Evolutionary conservation across 2,888 invertebrate species (phyloP).

Genomic region (Autographa gamma): DNA sequence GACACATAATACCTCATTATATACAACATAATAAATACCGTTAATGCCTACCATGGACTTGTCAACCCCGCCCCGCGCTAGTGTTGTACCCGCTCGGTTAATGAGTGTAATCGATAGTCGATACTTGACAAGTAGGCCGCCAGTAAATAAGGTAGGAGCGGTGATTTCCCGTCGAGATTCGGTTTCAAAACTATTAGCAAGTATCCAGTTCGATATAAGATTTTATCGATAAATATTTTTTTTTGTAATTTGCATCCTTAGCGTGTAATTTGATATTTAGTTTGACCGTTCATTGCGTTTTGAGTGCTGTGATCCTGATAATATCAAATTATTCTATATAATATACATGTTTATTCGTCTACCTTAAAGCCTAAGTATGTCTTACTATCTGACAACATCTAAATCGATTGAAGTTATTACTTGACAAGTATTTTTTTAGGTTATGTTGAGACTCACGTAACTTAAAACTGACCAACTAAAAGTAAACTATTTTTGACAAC

Average conservation of each 20-base stretch:
- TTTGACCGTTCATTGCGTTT: slow-evolving; percentile 2
- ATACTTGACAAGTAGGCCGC: slow-evolving; percentile 70
- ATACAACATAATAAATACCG: slow-evolving; percentile 45
- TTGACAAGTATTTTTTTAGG: not conserved
- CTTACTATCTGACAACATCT: not conserved
- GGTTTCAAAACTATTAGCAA: slow-evolving; percentile 50
- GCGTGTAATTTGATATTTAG: not conserved
- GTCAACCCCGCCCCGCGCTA: slow-evolving; percentile 66
- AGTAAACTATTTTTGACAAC: too few species aligned
- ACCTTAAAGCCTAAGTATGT: not conserved
- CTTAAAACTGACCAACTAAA: too few species aligned
- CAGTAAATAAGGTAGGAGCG: slow-evolving; percentile 56
- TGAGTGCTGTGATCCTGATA: slow-evolving; percentile 14
- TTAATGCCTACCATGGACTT: slow-evolving; percentile 65
- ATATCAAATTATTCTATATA: slow-evolving; percentile 28
- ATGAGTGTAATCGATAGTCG: slow-evolving; percentile 73
- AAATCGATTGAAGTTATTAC: not conserved
- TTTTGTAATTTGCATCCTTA: slow-evolving; percentile 38
- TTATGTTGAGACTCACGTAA: too few species aligned
- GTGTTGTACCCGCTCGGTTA: slow-evolving; percentile 66
- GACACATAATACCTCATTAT: slow-evolving; percentile 6
- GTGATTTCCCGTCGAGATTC: slow-evolving; percentile 55
- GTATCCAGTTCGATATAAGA: slow-evolving; percentile 40
- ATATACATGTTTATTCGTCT: not conserved
- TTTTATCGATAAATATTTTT: slow-evolving; percentile 32